Conservation (phyloP, 2,113 vertebrate species). For the Orcinus orca region DNA sequence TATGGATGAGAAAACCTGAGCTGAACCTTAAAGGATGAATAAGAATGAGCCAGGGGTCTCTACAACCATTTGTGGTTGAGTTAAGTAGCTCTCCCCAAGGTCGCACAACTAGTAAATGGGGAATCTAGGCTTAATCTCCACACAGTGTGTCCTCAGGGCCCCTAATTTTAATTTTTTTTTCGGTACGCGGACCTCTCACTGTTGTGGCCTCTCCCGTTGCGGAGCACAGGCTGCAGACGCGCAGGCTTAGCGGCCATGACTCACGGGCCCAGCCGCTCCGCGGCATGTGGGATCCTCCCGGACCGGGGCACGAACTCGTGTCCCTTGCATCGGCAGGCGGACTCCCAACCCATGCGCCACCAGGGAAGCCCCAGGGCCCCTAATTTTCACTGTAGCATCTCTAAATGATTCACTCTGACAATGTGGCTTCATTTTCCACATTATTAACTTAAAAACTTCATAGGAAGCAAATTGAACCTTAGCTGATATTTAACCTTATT, state of each 20-base stretch:
- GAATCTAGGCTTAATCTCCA: not conserved
- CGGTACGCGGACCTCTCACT: too few relatives aligned
- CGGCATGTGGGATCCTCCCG: too few relatives aligned
- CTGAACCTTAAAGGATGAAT: slow-evolving; percentile 2
- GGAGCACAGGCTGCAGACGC: too few relatives aligned
- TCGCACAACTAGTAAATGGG: not conserved
- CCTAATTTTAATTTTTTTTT: not conserved
- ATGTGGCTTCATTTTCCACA: not conserved
- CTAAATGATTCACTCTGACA: not conserved
- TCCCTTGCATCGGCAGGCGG: too few relatives aligned
- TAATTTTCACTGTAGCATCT: not conserved
- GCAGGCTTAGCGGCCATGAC: too few relatives aligned
- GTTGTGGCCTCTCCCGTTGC: too few relatives aligned
- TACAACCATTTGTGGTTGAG: not conserved
- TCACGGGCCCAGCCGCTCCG: too few relatives aligned
- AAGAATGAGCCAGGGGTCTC: not conserved
- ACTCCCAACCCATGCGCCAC: too few relatives aligned
- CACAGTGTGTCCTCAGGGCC: fast-evolving
- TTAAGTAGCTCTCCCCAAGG: not conserved
- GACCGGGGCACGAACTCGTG: too few relatives aligned
- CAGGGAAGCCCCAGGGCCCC: not conserved
- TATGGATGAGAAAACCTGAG: slow-evolving; percentile 13
- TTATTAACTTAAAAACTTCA: slow-evolving; percentile 43
- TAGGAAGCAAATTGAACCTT: slow-evolving; percentile 21
- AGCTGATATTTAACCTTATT: slow-evolving; percentile 63